phyloP scores from a whole-genome alignment of 2,888 invertebrate genomes.

The Torymus aiolomorphi region DNA sequence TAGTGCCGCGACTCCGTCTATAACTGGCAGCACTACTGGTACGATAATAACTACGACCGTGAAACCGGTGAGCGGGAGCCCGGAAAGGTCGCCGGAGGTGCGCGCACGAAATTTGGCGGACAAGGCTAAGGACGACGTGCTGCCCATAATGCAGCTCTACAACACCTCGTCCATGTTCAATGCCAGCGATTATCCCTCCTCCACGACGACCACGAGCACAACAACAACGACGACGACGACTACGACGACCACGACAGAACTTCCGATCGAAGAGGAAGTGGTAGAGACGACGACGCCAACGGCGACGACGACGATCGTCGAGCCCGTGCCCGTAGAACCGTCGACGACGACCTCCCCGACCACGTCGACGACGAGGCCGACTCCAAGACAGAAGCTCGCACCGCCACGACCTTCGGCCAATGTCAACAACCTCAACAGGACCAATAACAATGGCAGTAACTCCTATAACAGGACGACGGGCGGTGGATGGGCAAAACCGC shows the following conservation, averaged over 20 bases:
- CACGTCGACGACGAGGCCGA: conserved; percentile 55
- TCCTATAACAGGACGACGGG: conserved; percentile 58
- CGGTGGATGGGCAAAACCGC: conserved; percentile 35
- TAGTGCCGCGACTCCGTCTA: background rate
- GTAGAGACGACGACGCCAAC: conserved; percentile 66
- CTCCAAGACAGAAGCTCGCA: conserved; percentile 58
- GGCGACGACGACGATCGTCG: conserved; percentile 54
- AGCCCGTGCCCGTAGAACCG: background rate
- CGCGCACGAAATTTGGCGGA: conserved; percentile 69
- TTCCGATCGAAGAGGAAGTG: background rate
- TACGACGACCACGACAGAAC: conserved; percentile 2
- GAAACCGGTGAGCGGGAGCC: conserved; percentile 51
- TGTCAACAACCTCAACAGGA: conserved; percentile 39
- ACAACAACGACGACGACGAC: conserved; percentile 72
- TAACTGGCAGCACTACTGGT: conserved; percentile 47
- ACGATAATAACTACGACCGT: conserved; percentile 40
- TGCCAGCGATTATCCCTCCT: conserved; percentile 58
- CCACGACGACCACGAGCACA: conserved; percentile 69
- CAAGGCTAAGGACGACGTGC: conserved; percentile 70
- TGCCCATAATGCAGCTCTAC: conserved; percentile 74
- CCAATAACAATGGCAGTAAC: conserved; percentile 59
- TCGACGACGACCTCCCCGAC: conserved; percentile 16
- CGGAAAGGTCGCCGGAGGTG: conserved; percentile 70
- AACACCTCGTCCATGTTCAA: conserved; percentile 73
- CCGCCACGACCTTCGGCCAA: conserved; percentile 47